Evolutionary conservation across 2,797 vertebrate species (phyloP), one percentile per base, ranked within the genome.

Genomic region (Tokudaia muenninki): DNA sequence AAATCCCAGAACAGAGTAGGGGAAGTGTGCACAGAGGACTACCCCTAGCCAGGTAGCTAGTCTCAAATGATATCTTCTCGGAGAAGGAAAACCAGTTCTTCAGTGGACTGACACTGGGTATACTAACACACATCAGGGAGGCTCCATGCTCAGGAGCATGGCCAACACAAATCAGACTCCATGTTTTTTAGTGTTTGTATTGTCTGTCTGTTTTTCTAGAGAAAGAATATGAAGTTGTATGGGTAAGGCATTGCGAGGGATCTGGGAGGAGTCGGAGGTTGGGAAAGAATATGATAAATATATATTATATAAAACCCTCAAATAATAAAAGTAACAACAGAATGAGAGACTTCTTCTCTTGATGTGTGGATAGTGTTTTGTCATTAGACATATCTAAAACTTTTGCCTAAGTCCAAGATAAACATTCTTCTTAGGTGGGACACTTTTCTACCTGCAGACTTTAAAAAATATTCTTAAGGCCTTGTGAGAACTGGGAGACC

Each of bases 381-480:
- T 72, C n/a, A 19, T 87, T 4, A 50, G 82, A 26, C 34, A 90
- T 7, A 34, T 57, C 74, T 17, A 55, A 29, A 88, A 65, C 65
- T 37, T 92, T 90, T 74, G n/a, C n/a, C 50, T 63, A 74, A 80
- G 31, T 86, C 37, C 16, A 79, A 81, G 31, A 94, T 55, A 41
- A 79, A 77, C 0, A 17, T 17, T 5, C 5, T 50, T 95, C 34
- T 63, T n/a, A 50, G 22, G 88, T 41, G 1, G 41, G 24, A 31
- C 21, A 10, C 22, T 75, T 94, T 92, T 63, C 52, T 50, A 41
- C 22, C 10, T 0, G 11, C 13, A 72, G 50, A 52, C 17, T 72
- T 37, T 11, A n/a, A 17, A 87, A 91, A 81, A 95, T 94, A 84
- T 24, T 89, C 47, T 61, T 50, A 91, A 80, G 41, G 70, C 37